These are phyloP conservation scores for Spatula versicolor DNA, from an alignment of 2,797 vertebrate genomes.

Conservation along the genomic window DNA sequence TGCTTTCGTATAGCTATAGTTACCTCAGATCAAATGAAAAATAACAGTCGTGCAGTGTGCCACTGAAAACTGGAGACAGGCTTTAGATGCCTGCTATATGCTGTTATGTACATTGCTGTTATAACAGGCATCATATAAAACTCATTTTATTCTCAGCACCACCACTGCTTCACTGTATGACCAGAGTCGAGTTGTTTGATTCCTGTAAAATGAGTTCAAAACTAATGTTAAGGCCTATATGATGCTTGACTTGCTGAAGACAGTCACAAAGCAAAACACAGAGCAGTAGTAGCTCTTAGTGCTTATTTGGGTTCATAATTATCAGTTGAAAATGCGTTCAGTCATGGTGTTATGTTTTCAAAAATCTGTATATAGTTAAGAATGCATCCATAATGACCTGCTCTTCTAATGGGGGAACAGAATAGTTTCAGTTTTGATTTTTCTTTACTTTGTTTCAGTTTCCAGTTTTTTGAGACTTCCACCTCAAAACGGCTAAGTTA, in stretches of 20 bases:
- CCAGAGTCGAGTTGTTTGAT: background rate
- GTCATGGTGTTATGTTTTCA: background rate
- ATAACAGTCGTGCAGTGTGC: background rate
- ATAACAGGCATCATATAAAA: background rate
- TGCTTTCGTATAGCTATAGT: background rate
- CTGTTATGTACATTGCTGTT: too few species aligned
- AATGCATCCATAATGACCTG: background rate
- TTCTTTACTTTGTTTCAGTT: background rate
- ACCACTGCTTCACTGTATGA: background rate
- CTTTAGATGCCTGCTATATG: background rate
- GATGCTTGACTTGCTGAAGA: background rate
- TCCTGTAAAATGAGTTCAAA: background rate
- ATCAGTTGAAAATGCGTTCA: background rate
- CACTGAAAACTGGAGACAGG: background rate
- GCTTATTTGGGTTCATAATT: background rate
- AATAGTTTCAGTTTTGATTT: background rate
- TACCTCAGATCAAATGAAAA: background rate
- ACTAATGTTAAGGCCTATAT: background rate
- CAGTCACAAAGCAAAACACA: background rate
- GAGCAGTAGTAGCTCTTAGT: background rate
- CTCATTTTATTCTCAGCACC: background rate
- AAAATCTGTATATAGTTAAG: background rate
- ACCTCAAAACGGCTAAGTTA: conserved; percentile 33
- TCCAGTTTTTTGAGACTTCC: background rate
- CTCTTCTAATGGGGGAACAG: background rate